phyloP scores from a whole-genome alignment of 2,888 invertebrate species.

The Macroteleia sp. region DNA sequence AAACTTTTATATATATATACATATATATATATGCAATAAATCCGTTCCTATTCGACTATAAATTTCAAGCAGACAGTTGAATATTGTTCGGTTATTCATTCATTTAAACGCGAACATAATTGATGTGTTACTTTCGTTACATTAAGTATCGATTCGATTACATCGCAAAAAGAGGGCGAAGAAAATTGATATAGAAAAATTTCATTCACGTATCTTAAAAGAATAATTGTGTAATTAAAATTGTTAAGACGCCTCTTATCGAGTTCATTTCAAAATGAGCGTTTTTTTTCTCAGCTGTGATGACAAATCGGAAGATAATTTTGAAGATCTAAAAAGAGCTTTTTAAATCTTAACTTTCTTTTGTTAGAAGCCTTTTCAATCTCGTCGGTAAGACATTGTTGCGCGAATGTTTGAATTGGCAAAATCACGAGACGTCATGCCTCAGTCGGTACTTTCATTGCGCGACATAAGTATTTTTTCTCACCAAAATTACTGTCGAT shows the following conservation, averaged over 20 bases:
- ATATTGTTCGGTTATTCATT: constrained; percentile 54
- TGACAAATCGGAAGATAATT: constrained; percentile 43
- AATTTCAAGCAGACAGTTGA: constrained; percentile 44
- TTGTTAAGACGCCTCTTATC: background rate
- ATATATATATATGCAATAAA: constrained; percentile 39
- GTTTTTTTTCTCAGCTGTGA: constrained; percentile 22
- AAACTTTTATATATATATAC: constrained; percentile 28
- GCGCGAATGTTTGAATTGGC: constrained; percentile 74
- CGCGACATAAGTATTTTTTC: constrained; percentile 35
- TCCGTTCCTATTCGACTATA: constrained; percentile 33
- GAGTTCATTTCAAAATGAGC: constrained; percentile 1
- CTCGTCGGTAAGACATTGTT: constrained; percentile 43
- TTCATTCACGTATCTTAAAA: too few relatives aligned
- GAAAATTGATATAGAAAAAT: too few relatives aligned
- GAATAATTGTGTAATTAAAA: too few relatives aligned
- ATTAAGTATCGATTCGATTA: constrained; percentile 28
- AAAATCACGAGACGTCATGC: constrained; percentile 78
- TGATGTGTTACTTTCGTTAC: constrained; percentile 40
- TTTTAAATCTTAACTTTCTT: constrained; percentile 28
- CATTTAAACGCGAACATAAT: constrained; percentile 47
- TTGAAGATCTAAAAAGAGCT: constrained; percentile 24
- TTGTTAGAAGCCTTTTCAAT: constrained; percentile 41
- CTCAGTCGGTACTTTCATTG: constrained; percentile 53
- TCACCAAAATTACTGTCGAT: constrained; percentile 53
- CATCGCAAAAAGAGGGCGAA: too few relatives aligned